These are phyloP conservation scores for Xestoiulus laeticollis DNA, from an alignment of 2,888 invertebrate species.

Conservation along the genomic window DNA sequence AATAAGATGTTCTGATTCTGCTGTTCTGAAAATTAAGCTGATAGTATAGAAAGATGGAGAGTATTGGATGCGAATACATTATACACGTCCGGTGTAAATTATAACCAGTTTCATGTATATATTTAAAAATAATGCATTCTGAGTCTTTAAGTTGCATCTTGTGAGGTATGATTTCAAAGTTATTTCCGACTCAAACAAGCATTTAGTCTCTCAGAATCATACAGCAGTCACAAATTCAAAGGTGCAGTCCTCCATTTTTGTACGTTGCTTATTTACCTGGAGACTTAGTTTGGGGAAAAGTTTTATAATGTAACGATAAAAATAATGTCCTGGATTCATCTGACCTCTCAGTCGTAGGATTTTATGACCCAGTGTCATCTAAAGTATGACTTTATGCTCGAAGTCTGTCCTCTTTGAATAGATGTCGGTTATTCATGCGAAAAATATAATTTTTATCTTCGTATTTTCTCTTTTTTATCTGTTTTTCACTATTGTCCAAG, in stretches of 20 bases:
- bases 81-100: too few species aligned
- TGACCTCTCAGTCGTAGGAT: background rate
- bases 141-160: too few species aligned
- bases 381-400: background rate
- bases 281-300: background rate
- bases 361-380: slow-evolving; percentile 18
- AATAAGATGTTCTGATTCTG: background rate
- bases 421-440: background rate
- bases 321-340: background rate
- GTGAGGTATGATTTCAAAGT: background rate
- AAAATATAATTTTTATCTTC: background rate
- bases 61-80: background rate
- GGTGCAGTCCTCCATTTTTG: background rate
- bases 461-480: background rate
- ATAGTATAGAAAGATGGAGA: background rate
- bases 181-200: too few species aligned
- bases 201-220: background rate
- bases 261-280: background rate
- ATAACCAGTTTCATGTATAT: too few species aligned
- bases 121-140: too few species aligned
- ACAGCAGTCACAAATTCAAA: background rate
- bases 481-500: background rate
- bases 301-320: background rate
- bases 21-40: background rate
- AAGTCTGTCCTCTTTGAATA: background rate